Conservation (phyloP, 2,113 vertebrate species). For the Epinephelus cyanopodus region DNA sequence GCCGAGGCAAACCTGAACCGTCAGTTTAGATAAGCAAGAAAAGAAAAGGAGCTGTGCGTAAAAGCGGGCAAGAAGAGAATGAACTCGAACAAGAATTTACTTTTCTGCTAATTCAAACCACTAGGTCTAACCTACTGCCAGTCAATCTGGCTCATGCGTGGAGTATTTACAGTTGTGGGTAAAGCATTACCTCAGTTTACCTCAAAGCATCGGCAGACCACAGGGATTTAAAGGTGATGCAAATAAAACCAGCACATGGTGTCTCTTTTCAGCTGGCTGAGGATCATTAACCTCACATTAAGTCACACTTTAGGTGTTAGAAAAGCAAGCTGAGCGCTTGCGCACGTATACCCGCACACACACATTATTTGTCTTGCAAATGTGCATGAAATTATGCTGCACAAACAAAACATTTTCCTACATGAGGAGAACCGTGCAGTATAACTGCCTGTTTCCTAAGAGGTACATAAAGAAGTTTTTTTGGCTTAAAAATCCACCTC, state of each 20-base stretch:
- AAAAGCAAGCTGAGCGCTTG: constrained; percentile 26
- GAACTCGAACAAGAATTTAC: constrained; percentile 36
- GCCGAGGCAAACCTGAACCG: constrained; percentile 24
- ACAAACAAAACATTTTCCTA: constrained; percentile 34
- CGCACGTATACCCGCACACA: constrained; percentile 14
- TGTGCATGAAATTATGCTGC: constrained; percentile 40
- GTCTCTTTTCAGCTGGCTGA: constrained; percentile 49
- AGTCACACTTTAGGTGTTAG: constrained; percentile 52
- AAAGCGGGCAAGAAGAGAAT: constrained; percentile 24
- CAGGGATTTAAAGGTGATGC: constrained; percentile 69
- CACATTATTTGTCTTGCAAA: constrained; percentile 28
- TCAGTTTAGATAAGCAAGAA: constrained; percentile 52
- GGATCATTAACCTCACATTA: constrained; percentile 57
- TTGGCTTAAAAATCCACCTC: constrained; percentile 38
- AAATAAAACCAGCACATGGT: constrained; percentile 49
- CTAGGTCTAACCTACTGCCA: constrained; percentile 22
- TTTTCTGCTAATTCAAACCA: constrained; percentile 66
- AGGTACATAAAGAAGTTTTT: constrained; percentile 66
- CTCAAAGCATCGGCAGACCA: constrained; percentile 65
- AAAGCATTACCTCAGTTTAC: constrained; percentile 69
- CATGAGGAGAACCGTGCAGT: constrained; percentile 15
- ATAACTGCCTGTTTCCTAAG: constrained; percentile 62
- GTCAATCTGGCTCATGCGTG: constrained; percentile 34
- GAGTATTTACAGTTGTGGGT: constrained; percentile 61
- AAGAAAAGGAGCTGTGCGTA: constrained; percentile 26